Percentiles rank a stretch among this genome's conserved stretches.
phyloP scores from a whole-genome alignment of 2,888 invertebrate species.

The Druceiella hillmani region DNA sequence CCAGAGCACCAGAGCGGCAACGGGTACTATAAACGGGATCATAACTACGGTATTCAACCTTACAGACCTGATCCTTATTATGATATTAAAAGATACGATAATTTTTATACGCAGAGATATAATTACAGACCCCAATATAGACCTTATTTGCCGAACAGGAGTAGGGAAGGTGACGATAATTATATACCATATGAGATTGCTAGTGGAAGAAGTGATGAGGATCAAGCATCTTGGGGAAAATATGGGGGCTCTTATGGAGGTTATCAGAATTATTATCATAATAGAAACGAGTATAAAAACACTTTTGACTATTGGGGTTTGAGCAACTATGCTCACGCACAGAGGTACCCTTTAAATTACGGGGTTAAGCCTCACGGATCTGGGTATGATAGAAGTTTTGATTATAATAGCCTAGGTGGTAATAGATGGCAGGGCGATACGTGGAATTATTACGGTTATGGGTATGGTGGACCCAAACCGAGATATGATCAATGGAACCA shows the following conservation, averaged over 20 bases:
- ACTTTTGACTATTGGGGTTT: conserved; percentile 51
- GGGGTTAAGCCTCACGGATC: conserved; percentile 33
- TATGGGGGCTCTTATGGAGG: conserved; percentile 57
- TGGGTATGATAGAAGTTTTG: conserved; percentile 35
- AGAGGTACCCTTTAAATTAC: conserved; percentile 33
- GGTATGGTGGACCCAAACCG: conserved; percentile 38
- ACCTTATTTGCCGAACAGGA: conserved; percentile 23
- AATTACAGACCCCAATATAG: conserved; percentile 28
- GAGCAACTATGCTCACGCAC: conserved; percentile 31
- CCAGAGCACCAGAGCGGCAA: conserved; percentile 4
- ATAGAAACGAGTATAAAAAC: conserved; percentile 39
- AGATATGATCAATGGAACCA: too few relatives aligned
- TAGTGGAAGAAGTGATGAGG: conserved; percentile 34
- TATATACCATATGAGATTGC: conserved; percentile 54
- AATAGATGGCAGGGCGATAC: conserved; percentile 30
- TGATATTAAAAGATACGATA: conserved; percentile 12
- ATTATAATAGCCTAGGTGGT: conserved; percentile 43
- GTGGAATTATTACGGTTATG: conserved; percentile 30
- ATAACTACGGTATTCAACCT: not conserved
- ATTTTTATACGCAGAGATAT: conserved; percentile 26
- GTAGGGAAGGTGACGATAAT: conserved; percentile 33
- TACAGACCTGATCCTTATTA: too few relatives aligned
- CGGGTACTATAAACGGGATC: conserved; percentile 2
- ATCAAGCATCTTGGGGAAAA: conserved; percentile 51
- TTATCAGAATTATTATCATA: conserved; percentile 32